Evolutionary conservation across 1,140 invertebrate species (phyloP).

Genomic region (Eubasilissa regina): DNA sequence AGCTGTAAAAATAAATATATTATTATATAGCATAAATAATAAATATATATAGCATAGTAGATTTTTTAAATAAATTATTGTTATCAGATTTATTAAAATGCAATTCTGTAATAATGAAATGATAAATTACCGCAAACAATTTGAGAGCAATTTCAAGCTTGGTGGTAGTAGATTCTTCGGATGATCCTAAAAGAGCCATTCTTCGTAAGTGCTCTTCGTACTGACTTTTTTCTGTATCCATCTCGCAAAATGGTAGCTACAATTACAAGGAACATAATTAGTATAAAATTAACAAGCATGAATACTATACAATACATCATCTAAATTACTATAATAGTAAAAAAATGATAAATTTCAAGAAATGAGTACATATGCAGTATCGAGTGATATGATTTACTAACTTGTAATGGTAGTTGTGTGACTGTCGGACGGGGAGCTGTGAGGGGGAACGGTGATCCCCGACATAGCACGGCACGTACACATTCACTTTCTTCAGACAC

Average conservation of each 20-base stretch:
- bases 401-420: constrained; percentile 78
- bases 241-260: constrained; percentile 87
- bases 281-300: too few species aligned
- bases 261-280: background rate
- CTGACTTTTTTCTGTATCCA: constrained; percentile 84
- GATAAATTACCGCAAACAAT: constrained; percentile 85
- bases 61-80: too few species aligned
- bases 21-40: too few species aligned
- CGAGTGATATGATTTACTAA: constrained; percentile 59
- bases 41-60: too few species aligned
- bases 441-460: constrained; percentile 88
- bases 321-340: too few species aligned
- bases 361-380: too few species aligned
- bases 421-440: constrained; percentile 89
- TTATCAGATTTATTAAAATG: constrained; percentile 23
- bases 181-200: constrained; percentile 73
- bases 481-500: constrained; percentile 86
- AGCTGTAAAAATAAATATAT: constrained; percentile 73
- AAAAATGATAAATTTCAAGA: too few species aligned
- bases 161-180: constrained; percentile 76
- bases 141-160: constrained; percentile 88
- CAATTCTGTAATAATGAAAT: too few species aligned
- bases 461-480: constrained; percentile 88
- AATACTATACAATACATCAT: too few species aligned
- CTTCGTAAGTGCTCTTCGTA: constrained; percentile 85